Base-by-base conservation (phyloP, 1,140 invertebrate species). In the Teleogryllus occipitalis region DNA sequence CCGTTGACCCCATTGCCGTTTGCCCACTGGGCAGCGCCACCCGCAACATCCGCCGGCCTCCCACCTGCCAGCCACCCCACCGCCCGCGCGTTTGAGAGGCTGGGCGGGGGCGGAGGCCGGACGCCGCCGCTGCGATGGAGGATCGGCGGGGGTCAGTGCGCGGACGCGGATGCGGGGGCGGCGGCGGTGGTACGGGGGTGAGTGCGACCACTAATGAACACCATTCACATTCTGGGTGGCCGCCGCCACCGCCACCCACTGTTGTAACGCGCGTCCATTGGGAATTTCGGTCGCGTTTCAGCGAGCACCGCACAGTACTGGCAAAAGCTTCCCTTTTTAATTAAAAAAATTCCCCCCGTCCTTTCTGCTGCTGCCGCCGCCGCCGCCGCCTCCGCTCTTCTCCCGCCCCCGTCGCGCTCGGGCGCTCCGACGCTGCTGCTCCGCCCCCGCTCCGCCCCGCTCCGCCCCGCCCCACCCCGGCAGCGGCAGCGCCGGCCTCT, bases 311-410 rank as follows among this genome's bases (percentile, higher is more conserved):
- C 18, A 65, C 54, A 65, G 54, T 65, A 18, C 54, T 65, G 54
- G 54, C 54, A 65, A 65, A 65, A 65, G 54, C 54, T 65, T 65
- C 54, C 54, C 54, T 65, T 65, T 65, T 65, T 65, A 65, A 65
- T 65, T 65, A 65, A 65, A 65, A 65, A 65, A 65, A 65, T 65
- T 65, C 54, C 54, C 54, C 54, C 18, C 54, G 10, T 65, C 54
- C 54, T 65, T 39, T 39, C 27, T 39, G 27, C 27, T 39, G 27
- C 27, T 39, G 27, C 27, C 27, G 27, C 27, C 27, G 1, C 27
- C 27, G 27, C 27, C 27, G 27, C 27, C n/a, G n/a, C n/a, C n/a
- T n/a, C 27, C 27, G 27, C 27, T 39, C 27, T 39, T 39, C 27
- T 39, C 27, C 27, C 27, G 27, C 27, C 27, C n/a, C n/a, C n/a